These are phyloP conservation scores for Ophion ellenae DNA, from an alignment of 2,888 invertebrate species.

Conservation along the genomic window DNA sequence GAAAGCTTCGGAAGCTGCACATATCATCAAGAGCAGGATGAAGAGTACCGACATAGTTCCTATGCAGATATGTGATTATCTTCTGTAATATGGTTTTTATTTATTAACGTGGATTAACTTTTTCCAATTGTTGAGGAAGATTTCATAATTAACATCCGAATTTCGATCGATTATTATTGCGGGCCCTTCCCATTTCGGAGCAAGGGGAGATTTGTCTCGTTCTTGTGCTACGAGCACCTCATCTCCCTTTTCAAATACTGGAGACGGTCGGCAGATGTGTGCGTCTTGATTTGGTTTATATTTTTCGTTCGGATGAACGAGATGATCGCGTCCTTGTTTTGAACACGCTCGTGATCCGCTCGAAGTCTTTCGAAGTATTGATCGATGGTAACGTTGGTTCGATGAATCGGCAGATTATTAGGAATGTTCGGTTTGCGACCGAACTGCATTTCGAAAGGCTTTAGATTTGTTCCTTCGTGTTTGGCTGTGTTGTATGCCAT, in stretches of 20 bases:
- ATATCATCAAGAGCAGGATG: background rate
- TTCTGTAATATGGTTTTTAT: background rate
- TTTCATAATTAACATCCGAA: conserved; percentile 15
- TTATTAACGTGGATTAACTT: background rate
- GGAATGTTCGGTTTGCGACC: conserved; percentile 27
- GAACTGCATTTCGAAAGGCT: conserved; percentile 28
- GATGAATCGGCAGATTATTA: background rate
- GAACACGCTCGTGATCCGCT: background rate
- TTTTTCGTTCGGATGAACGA: conserved; percentile 6
- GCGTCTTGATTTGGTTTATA: conserved; percentile 15
- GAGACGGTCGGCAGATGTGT: background rate
- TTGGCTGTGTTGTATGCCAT: conserved; percentile 20
- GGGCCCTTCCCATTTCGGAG: conserved; percentile 17
- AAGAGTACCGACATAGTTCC: background rate
- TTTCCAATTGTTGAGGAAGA: background rate
- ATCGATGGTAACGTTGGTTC: background rate
- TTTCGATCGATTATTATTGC: conserved; percentile 10
- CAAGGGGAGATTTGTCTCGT: background rate
- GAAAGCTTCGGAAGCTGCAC: background rate
- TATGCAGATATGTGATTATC: background rate
- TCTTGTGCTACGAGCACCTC: conserved; percentile 32
- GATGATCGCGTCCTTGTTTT: conserved; percentile 4
- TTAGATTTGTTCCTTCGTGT: conserved; percentile 12
- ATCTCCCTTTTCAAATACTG: conserved; percentile 6
- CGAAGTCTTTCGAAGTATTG: conserved; percentile 31